Evolutionary conservation across 1,140 invertebrate genomes (phyloP), one percentile per base, ranked within the genome.

Genomic region (Scaptomyza pallida): DNA sequence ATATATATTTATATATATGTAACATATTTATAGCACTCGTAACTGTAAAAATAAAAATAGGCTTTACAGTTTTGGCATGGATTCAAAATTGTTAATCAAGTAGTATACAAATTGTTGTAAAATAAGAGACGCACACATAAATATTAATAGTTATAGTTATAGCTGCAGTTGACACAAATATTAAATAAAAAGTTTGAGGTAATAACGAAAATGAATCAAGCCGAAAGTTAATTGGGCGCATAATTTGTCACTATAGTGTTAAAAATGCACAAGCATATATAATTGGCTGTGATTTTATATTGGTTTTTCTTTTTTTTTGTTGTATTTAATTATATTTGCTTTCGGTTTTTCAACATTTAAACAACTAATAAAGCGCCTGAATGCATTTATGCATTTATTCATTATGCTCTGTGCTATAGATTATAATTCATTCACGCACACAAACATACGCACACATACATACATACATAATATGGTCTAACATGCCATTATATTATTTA

Each of bases 331-430:
- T 37, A 6, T 45, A 37, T 16, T 52, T 26, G 33, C 8, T 9
- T 71, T 61, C 44, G 26, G 8, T 30, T 78, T 67, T 75, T 68
- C 26, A 76, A 77, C 81, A 52, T 73, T 80, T 75, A 76, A 85
- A 85, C 77, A 83, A 80, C 77, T 85, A 85, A 86, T 77, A 85
- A 86, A 86, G 77, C 81, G 69, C 48, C 43, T 50, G 54, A 64
- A 70, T 43, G 60, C 75, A 85, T 74, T 70, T 77, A 81, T 81
- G 70, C 47, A 80, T 67, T 73, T 83, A 78, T 83, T 78, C 44
- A 83, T 81, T 63, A 62, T 65, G 59, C 47, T 62, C 64, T 55
- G 56, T 71, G 44, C 63, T 78, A 65, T 68, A 64, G 73, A 81
- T 74, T 74, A 86, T 74, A 70, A 77, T 65, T 30, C 26, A 30